phyloP scores from a whole-genome alignment of 2,888 invertebrate species.

The Gibbula magus region DNA sequence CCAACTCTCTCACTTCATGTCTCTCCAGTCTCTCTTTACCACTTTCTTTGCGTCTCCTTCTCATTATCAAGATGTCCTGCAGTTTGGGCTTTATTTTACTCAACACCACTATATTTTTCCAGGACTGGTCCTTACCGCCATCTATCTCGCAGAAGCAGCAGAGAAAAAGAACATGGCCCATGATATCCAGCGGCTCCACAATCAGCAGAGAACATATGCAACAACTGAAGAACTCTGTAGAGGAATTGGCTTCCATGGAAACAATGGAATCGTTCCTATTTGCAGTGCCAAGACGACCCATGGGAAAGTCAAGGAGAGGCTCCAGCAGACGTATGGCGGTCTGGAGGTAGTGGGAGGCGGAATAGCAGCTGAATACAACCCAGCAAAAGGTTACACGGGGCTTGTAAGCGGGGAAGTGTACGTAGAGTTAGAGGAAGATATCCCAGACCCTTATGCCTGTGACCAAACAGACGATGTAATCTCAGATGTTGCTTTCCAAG shows the following conservation, averaged over 20 bases:
- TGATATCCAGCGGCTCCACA: too few species aligned
- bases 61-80: too few species aligned
- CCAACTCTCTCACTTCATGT: too few species aligned
- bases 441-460: background rate
- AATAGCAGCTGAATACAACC: conserved; percentile 24
- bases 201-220: too few species aligned
- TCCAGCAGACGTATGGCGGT: conserved; percentile 28
- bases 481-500: background rate
- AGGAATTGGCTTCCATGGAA: too few species aligned
- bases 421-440: background rate
- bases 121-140: background rate
- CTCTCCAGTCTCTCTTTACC: too few species aligned
- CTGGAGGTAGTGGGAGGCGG: conserved; percentile 28
- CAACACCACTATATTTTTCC: too few species aligned
- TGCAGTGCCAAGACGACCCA: conserved; percentile 25
- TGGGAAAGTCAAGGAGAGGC: conserved; percentile 6
- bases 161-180: too few species aligned
- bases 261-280: too few species aligned
- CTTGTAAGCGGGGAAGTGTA: background rate
- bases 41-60: too few species aligned
- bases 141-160: background rate
- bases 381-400: background rate
- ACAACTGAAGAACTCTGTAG: too few species aligned
- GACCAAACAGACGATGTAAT: background rate
- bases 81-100: too few species aligned